Evolutionary conservation across 2,888 invertebrate species (phyloP).

Genomic region (Tyria jacobaeae): DNA sequence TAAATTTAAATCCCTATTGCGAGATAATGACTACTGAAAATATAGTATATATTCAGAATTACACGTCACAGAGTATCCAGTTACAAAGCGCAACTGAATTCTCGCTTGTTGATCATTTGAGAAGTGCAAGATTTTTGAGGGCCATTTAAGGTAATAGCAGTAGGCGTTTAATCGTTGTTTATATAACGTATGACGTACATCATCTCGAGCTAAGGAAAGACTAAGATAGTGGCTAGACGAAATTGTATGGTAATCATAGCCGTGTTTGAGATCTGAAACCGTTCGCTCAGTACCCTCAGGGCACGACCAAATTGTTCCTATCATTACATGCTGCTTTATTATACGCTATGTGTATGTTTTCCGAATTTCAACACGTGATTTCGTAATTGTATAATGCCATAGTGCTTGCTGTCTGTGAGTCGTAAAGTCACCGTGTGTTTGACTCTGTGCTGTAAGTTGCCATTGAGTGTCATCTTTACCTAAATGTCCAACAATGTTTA

Average conservation of each 20-base stretch:
- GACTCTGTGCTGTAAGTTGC: slow-evolving; percentile 5
- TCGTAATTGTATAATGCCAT: slow-evolving; percentile 19
- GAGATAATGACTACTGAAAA: not conserved
- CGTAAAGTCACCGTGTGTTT: slow-evolving; percentile 13
- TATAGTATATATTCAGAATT: slow-evolving; percentile 2
- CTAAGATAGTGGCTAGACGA: slow-evolving; percentile 16
- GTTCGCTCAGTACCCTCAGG: slow-evolving; percentile 9
- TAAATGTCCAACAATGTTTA: too few relatives aligned
- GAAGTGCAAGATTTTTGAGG: slow-evolving; percentile 10
- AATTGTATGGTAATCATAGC: slow-evolving; percentile 1
- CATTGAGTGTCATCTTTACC: slow-evolving; percentile 20
- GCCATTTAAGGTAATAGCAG: slow-evolving; percentile 8
- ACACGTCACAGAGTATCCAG: not conserved
- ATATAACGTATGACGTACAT: slow-evolving; percentile 11
- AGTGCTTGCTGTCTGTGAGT: not conserved
- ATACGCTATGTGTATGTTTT: slow-evolving; percentile 28
- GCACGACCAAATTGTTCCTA: slow-evolving; percentile 13
- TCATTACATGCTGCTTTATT: slow-evolving; percentile 15
- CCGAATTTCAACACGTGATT: slow-evolving; percentile 33
- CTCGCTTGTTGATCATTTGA: slow-evolving; percentile 7
- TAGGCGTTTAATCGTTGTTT: slow-evolving; percentile 12
- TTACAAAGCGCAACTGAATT: slow-evolving; percentile 1
- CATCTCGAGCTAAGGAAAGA: slow-evolving; percentile 12
- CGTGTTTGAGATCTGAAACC: not conserved
- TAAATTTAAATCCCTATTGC: too few relatives aligned